Percentiles rank a stretch among this genome's conserved stretches.
Conservation (phyloP, 2,113 vertebrate species). For the Hippocampus zosterae region DNA sequence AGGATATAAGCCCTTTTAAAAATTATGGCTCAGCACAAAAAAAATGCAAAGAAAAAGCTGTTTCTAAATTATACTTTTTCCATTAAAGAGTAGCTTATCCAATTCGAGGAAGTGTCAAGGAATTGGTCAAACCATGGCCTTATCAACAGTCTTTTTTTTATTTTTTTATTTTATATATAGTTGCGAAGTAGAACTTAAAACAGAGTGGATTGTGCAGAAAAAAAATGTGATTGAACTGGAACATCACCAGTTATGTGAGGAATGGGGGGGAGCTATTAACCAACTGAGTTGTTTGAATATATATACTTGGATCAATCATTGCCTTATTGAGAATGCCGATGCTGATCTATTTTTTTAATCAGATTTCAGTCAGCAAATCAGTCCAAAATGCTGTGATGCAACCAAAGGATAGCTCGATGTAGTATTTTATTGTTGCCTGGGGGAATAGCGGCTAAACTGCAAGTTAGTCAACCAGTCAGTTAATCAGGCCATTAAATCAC, state of each 20-base stretch:
- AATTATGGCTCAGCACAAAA: constrained; percentile 16
- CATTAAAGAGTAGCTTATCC: constrained; percentile 7
- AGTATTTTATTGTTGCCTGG: background rate
- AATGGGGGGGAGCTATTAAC: background rate
- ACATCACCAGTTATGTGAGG: constrained; percentile 6
- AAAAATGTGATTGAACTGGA: background rate
- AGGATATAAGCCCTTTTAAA: constrained; percentile 13
- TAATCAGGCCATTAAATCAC: constrained; percentile 53
- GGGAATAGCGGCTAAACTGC: constrained; percentile 27
- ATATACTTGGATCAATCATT: background rate
- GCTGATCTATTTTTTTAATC: background rate
- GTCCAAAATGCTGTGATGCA: constrained; percentile 14
- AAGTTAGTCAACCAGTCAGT: constrained; percentile 55
- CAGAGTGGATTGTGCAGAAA: background rate
- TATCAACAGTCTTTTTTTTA: background rate
- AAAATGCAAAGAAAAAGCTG: constrained; percentile 8
- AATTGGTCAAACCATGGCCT: no score
- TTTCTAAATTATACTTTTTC: constrained; percentile 21
- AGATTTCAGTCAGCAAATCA: constrained; percentile 19
- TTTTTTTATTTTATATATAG: background rate
- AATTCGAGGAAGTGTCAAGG: constrained; percentile 2
- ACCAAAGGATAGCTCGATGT: background rate
- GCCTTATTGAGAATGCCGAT: background rate
- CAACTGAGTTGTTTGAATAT: constrained; percentile 2
- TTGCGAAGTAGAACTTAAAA: background rate